Percentiles rank a stretch among this genome's conserved stretches.
Conservation (phyloP, 2,113 vertebrate genomes). For the Silurus glanis region DNA sequence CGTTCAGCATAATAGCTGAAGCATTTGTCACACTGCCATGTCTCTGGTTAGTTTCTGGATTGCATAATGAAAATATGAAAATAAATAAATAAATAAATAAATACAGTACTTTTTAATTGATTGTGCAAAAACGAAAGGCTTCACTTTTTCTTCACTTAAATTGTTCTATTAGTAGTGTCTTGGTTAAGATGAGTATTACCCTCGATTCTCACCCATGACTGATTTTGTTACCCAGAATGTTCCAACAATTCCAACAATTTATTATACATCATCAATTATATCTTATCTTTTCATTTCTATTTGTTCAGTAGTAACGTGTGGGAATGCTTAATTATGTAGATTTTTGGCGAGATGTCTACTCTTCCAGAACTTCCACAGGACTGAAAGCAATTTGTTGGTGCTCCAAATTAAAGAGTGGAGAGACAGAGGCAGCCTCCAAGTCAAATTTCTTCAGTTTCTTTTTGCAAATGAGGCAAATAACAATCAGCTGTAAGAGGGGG, state of each 20-base stretch:
- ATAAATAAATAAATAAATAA: not conserved
- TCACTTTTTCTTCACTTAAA: not conserved
- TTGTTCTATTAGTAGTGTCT: not conserved
- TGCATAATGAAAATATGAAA: not conserved
- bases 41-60: not conserved
- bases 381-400: conserved; percentile 16
- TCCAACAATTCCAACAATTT: not conserved
- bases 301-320: not conserved
- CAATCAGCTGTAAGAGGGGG: not conserved
- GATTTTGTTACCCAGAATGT: not conserved
- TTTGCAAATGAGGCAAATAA: conserved; percentile 40
- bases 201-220: not conserved
- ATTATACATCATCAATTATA: not conserved
- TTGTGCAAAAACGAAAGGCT: not conserved
- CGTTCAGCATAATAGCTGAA: not conserved
- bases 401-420: conserved; percentile 13
- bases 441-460: conserved; percentile 21
- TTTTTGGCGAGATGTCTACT: not conserved
- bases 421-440: conserved; percentile 12
- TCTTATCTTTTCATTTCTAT: conserved; percentile 20
- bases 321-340: not conserved
- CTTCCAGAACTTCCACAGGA: not conserved
- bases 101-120: not conserved
- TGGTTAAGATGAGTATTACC: not conserved
- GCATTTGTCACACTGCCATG: conserved; percentile 12